A percentile compares a stretch with the other conserved stretches of the same genome.
Conservation (phyloP, 2,888 invertebrate species). For the Dinocampus coccinellae region DNA sequence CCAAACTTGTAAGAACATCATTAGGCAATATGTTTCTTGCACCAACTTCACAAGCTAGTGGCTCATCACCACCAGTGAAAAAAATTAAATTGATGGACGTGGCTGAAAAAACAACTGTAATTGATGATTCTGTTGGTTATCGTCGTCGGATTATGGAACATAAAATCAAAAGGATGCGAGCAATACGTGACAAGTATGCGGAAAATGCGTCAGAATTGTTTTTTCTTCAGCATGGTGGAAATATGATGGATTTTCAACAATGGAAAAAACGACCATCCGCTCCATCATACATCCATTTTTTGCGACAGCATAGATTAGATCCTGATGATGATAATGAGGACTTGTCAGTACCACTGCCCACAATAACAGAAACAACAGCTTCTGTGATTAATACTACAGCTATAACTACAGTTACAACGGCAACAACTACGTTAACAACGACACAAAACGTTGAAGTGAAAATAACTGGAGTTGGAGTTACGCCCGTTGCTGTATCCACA, state of each 20-base stretch:
- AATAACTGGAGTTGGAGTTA: slow-evolving; percentile 73
- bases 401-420: slow-evolving; percentile 40
- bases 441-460: slow-evolving; percentile 73
- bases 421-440: slow-evolving; percentile 37
- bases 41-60: slow-evolving; percentile 51
- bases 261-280: slow-evolving; percentile 88
- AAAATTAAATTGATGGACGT: slow-evolving; percentile 67
- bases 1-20: slow-evolving; percentile 64
- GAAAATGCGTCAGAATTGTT: slow-evolving; percentile 88
- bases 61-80: slow-evolving; percentile 69
- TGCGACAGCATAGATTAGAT: slow-evolving; percentile 80
- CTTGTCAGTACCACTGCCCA: slow-evolving; percentile 58
- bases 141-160: slow-evolving; percentile 80
- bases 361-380: slow-evolving; percentile 46
- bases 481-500: slow-evolving; percentile 75
- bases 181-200: slow-evolving; percentile 80
- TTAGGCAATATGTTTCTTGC: slow-evolving; percentile 67
- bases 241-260: slow-evolving; percentile 87
- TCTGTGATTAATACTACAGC: slow-evolving; percentile 30
- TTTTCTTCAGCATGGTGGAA: slow-evolving; percentile 88
- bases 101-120: slow-evolving; percentile 62
- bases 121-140: slow-evolving; percentile 51
- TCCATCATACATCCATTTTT: slow-evolving; percentile 80
- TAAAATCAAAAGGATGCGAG: slow-evolving; percentile 78
- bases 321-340: slow-evolving; percentile 73